Conservation (phyloP, 92 coral and sea anemone species). For the Phymanthus crucifer region DNA sequence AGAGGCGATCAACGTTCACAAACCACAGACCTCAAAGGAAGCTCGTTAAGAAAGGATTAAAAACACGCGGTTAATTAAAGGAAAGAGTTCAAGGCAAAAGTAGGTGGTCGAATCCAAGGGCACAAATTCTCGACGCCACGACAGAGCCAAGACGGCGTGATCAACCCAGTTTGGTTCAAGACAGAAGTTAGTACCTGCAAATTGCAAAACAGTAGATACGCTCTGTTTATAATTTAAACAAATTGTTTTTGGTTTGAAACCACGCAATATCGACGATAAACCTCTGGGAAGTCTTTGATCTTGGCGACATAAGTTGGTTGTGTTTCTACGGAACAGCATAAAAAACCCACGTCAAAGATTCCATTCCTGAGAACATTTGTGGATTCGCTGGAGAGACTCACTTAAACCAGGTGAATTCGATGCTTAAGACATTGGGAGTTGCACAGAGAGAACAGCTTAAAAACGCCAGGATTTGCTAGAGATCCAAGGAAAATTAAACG, state of each 20-base stretch:
- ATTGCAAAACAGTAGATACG: not conserved
- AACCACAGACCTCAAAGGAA: not conserved
- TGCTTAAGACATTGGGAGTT: not conserved
- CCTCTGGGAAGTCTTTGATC: not conserved
- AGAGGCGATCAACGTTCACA: not conserved
- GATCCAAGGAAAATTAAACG: no score
- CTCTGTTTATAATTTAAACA: not conserved
- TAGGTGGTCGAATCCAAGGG: no score
- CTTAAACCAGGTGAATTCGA: not conserved
- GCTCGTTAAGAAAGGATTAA: not conserved
- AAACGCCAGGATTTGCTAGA: no score
- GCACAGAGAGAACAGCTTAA: not conserved
- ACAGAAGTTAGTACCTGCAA: not conserved
- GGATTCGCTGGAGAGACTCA: not conserved
- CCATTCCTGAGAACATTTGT: not conserved
- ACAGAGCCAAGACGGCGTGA: not conserved
- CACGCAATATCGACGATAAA: conserved; percentile 1
- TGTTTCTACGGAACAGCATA: not conserved
- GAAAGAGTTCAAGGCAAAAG: not conserved
- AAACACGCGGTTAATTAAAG: not conserved
- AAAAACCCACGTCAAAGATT: not conserved
- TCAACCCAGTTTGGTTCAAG: not conserved
- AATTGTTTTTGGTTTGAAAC: not conserved
- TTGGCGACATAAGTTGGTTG: not conserved
- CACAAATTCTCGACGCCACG: not conserved